phyloP scores from a whole-genome alignment of 2,113 vertebrate species.

The Cyphomyrus discorhynchus region DNA sequence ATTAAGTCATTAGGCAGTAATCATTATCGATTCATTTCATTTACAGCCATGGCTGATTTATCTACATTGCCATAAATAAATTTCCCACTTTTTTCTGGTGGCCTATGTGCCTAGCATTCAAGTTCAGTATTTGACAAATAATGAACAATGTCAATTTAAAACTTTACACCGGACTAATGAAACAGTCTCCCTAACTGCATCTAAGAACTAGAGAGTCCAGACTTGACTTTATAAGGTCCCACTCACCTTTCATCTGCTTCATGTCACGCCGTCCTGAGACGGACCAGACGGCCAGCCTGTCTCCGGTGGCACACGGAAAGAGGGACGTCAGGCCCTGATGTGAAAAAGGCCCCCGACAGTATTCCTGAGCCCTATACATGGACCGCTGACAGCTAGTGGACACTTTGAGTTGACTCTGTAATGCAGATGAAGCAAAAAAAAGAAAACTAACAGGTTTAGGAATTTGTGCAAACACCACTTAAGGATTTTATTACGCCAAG shows the following conservation, averaged over 20 bases:
- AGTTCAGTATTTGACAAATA: background rate
- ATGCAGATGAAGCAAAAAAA: slow-evolving; percentile 17
- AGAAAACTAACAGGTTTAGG: slow-evolving; percentile 31
- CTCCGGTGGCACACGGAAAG: background rate
- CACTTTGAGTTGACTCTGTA: slow-evolving; percentile 12
- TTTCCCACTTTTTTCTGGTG: background rate
- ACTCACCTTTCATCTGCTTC: background rate
- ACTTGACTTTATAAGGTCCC: background rate
- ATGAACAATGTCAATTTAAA: background rate
- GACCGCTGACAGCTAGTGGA: background rate
- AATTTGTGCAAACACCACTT: slow-evolving; percentile 36
- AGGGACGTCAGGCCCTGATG: background rate
- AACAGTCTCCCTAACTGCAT: background rate
- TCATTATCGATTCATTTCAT: background rate
- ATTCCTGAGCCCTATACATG: background rate
- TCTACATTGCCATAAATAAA: background rate
- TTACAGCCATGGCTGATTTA: background rate
- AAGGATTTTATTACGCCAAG: slow-evolving; percentile 47
- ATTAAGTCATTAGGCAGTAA: background rate
- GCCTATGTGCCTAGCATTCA: background rate
- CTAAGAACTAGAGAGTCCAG: background rate
- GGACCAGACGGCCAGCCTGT: background rate
- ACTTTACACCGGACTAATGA: background rate
- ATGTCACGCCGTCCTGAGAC: background rate
- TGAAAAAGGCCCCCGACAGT: background rate